Evolutionary conservation across 30 jellyfish, hydroid and myxozoan species (phyloP).

Genomic region (Aurelia coerulea): DNA sequence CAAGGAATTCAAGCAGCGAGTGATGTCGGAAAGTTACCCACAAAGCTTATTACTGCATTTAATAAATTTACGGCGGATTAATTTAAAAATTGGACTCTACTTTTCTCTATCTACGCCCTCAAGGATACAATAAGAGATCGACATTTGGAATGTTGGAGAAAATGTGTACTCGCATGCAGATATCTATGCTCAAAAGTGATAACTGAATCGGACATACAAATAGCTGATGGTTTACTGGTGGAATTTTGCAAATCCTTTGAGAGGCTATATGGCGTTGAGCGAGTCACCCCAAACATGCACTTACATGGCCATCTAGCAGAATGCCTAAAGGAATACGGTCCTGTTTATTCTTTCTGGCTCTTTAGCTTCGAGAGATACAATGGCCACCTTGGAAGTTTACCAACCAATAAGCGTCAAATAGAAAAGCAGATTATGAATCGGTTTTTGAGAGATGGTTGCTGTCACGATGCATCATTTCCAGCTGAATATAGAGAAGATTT

Average conservation of each 20-base stretch:
- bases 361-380: not conserved
- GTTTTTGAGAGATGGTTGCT: not conserved
- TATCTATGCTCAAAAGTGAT: not conserved
- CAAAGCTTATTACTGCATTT: too few species aligned
- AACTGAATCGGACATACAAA: not conserved
- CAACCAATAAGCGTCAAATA: not conserved
- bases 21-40: too few species aligned
- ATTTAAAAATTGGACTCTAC: too few species aligned
- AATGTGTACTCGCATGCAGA: not conserved
- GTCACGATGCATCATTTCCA: not conserved
- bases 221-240: not conserved
- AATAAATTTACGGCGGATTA: too few species aligned
- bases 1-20: too few species aligned
- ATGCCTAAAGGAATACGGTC: not conserved
- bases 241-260: conserved; percentile 5
- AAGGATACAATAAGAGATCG: too few species aligned
- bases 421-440: not conserved
- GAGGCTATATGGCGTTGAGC: not conserved
- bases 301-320: conserved; percentile 2
- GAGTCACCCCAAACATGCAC: not conserved
- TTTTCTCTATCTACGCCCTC: too few species aligned
- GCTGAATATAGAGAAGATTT: not conserved
- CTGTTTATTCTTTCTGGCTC: not conserved
- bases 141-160: too few species aligned
- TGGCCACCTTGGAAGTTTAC: not conserved